These are phyloP conservation scores for Melozone crissalis DNA, from an alignment of 2,113 vertebrate genomes.

Conservation along the genomic window DNA sequence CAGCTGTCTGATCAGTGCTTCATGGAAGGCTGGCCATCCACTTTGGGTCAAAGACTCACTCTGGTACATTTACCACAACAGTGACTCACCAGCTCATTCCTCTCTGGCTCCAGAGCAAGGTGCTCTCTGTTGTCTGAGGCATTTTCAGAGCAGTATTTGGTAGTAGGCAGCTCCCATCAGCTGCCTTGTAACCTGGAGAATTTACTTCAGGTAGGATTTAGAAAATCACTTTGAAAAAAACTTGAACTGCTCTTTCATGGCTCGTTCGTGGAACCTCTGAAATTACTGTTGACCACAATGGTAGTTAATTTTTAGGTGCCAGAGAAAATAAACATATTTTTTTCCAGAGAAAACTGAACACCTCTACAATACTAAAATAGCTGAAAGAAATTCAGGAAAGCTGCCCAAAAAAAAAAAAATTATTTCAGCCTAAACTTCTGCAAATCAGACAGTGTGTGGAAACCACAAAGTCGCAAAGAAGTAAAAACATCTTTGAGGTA, in stretches of 20 bases:
- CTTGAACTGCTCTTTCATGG: background rate
- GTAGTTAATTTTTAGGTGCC: background rate
- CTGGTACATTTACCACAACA: background rate
- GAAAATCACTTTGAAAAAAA: background rate
- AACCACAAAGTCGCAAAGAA: background rate
- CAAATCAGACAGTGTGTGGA: background rate
- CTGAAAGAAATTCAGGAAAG: background rate
- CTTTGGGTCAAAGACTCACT: background rate
- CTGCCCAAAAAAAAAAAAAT: background rate
- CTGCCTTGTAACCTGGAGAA: background rate
- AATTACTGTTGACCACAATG: background rate
- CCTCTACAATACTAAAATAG: constrained; percentile 18
- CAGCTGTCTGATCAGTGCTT: background rate
- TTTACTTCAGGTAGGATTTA: background rate
- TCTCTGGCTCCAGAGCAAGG: background rate
- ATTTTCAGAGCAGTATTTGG: background rate
- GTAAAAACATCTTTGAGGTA: background rate
- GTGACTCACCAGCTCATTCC: background rate
- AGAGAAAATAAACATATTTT: background rate
- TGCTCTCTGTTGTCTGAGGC: background rate
- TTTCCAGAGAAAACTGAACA: background rate
- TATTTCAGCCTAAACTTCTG: background rate
- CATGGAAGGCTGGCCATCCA: background rate
- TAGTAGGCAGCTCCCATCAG: background rate
- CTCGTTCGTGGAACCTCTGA: background rate